Conservation (phyloP, 2,888 invertebrate species). For the Melanotus villosus region DNA sequence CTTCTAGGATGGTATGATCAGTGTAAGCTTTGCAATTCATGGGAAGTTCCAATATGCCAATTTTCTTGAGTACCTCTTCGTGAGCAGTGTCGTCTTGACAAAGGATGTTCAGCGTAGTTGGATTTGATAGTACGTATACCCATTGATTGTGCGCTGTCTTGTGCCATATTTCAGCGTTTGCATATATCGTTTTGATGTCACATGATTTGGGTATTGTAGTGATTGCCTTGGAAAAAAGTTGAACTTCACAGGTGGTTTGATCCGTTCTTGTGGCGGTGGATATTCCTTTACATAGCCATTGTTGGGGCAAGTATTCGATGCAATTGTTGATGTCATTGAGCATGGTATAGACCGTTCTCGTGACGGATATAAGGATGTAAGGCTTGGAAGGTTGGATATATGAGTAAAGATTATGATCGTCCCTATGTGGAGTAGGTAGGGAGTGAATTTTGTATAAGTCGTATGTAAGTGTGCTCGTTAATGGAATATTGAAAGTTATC, state of each 20-base stretch:
- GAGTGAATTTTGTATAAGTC: background rate
- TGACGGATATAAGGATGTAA: background rate
- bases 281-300: background rate
- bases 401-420: background rate
- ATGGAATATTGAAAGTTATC: background rate
- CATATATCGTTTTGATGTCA: background rate
- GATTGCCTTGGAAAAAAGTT: background rate
- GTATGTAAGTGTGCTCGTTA: background rate
- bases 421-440: background rate
- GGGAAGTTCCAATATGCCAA: background rate
- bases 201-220: too few relatives aligned
- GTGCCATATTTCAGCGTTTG: background rate
- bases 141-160: background rate
- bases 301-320: background rate
- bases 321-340: background rate
- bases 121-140: background rate
- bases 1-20: background rate
- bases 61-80: background rate
- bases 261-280: background rate
- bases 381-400: background rate
- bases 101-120: background rate
- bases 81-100: background rate
- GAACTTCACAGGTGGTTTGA: too few relatives aligned
- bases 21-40: background rate
- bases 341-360: background rate